Base-by-base conservation (phyloP, 35 echinoderm and acorn worm species). In the Apostichopus californicus region DNA sequence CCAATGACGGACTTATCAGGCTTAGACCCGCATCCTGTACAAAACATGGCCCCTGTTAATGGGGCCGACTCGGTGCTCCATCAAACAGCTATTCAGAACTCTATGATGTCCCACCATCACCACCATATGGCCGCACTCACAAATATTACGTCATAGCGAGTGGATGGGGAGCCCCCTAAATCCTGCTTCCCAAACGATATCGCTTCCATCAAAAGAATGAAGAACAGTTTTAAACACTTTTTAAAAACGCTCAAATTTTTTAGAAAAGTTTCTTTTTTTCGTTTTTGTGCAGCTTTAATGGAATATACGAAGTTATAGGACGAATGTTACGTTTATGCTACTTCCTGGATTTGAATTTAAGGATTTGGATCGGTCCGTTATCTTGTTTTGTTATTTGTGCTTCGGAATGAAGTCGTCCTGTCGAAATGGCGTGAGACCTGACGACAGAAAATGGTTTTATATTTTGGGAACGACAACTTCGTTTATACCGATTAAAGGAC, bases 41-140 rank as follows among this genome's bases (percentile, higher is more conserved):
- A 90, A 75, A 46, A 23, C 54, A 17, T 90, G 70, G 24, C 73
- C 4, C 73, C 88, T 10, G 88, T 90, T 78, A 90, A 90, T 18
- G 88, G 88, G 66, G 24, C 6, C 54, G 88, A 90, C 10, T 90
- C 88, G 73, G 88, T 90, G 70, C 88, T 90, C 9, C 88, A 90
- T 78, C 88, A 90, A 57, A 90, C 88, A n/a, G 28, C 88, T 90
- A 75, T 90, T 66, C 88, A 90, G 88, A 90, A 90, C 88, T 46
- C 88, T 8, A 75, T 90, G 88, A 28, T 90, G 73, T 78, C 88
- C 6, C 88, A 90, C 26, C 85, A 87, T 66, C 88, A 90, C 73
- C 88, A 90, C 68, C 55, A 61, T 57, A 34, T 61, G 21, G 73
- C 73, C 46, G 88, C 88, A 22, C 73, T 90, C n/a, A 57, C 73